Conservation (phyloP, 2,113 vertebrate species). For the Pogona vitticeps region DNA sequence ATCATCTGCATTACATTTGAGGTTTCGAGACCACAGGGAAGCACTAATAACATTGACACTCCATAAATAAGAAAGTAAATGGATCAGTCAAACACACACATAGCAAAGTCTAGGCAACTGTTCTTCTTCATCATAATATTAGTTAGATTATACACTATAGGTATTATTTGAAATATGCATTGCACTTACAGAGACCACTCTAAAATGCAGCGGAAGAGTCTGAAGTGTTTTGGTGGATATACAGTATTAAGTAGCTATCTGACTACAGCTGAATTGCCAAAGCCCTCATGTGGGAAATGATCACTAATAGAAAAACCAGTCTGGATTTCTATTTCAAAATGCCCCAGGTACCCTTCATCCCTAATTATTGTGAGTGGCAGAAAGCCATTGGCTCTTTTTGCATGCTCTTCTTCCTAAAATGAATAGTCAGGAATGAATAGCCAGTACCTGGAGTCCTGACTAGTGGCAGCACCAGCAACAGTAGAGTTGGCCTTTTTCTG, state of each 20-base stretch:
- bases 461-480: slow-evolving; percentile 44
- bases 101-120: too few relatives aligned
- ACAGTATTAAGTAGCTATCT: not conserved
- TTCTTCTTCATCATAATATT: not conserved
- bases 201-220: too few relatives aligned
- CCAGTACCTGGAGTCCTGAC: slow-evolving; percentile 21
- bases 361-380: slow-evolving; percentile 67
- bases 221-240: not conserved
- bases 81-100: too few relatives aligned
- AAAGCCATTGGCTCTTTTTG: slow-evolving; percentile 58
- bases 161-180: not conserved
- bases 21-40: not conserved
- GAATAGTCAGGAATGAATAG: slow-evolving; percentile 43
- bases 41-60: not conserved
- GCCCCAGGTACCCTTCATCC: slow-evolving; percentile 60
- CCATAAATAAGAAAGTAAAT: not conserved
- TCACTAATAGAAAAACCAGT: slow-evolving; percentile 63
- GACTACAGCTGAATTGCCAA: not conserved
- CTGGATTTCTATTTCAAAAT: slow-evolving; percentile 52
- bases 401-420: slow-evolving; percentile 60
- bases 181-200: too few relatives aligned
- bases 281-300: slow-evolving; percentile 31
- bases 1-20: not conserved
- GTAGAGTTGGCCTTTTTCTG: slow-evolving; percentile 27
- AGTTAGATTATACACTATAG: too few relatives aligned